Evolutionary conservation across 2,113 vertebrate species (phyloP).

Genomic region (Microcebus lehilahytsara): DNA sequence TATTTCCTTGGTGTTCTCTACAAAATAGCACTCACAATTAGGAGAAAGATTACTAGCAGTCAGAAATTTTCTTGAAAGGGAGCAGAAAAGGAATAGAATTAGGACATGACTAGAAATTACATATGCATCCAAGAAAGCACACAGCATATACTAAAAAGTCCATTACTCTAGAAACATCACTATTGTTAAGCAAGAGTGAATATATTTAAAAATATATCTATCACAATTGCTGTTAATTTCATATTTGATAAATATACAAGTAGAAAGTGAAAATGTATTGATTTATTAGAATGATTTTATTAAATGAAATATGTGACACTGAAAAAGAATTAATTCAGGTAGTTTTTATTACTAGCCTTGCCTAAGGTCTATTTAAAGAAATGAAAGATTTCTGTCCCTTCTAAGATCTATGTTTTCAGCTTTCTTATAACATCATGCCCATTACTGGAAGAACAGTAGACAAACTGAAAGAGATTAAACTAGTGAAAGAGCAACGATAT

Average conservation of each 20-base stretch:
- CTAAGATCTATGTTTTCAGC: not conserved
- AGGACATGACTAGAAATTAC: not conserved
- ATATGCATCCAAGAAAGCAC: not conserved
- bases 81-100: not conserved
- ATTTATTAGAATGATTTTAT: slow-evolving; percentile 23
- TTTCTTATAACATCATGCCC: slow-evolving; percentile 9
- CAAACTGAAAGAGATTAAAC: not conserved
- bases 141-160: not conserved
- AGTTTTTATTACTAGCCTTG: not conserved
- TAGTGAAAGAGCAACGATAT: not conserved
- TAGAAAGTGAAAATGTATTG: not conserved
- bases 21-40: not conserved
- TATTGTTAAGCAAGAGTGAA: not conserved
- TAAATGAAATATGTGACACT: not conserved
- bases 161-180: not conserved
- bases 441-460: not conserved
- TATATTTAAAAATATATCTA: not conserved
- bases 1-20: not conserved
- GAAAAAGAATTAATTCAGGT: not conserved
- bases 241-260: slow-evolving; percentile 24
- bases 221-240: not conserved
- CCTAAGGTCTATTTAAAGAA: not conserved
- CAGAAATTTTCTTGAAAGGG: slow-evolving; percentile 14
- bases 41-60: not conserved
- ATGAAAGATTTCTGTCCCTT: not conserved